These are phyloP conservation scores for Calyptommatus sinebrachiatus DNA, from an alignment of 2,113 vertebrate species.

Conservation along the genomic window DNA sequence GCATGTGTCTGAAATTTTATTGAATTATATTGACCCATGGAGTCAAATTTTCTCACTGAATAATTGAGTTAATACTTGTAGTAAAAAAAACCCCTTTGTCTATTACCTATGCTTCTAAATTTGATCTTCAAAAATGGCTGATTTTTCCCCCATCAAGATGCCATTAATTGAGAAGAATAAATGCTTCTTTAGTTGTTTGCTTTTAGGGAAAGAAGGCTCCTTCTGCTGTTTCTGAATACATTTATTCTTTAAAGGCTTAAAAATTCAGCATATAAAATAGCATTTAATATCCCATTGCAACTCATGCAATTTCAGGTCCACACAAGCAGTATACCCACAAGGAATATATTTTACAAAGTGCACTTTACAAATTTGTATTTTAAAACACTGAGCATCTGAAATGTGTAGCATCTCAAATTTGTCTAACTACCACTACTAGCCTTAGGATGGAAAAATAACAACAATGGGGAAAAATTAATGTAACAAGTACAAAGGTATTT, in stretches of 20 bases:
- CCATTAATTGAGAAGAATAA: constrained; percentile 62
- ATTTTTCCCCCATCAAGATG: constrained; percentile 49
- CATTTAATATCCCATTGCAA: constrained; percentile 39
- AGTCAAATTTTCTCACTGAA: not conserved
- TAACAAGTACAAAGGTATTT: not conserved
- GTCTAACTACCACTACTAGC: not conserved
- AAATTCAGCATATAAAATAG: constrained; percentile 54
- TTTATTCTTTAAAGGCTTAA: constrained; percentile 61
- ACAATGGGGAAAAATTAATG: not conserved
- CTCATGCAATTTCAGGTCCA: constrained; percentile 26
- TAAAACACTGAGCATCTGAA: not conserved
- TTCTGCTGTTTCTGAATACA: constrained; percentile 54
- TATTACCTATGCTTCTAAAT: constrained; percentile 43
- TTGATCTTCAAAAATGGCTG: constrained; percentile 46
- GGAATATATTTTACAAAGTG: not conserved
- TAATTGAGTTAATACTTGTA: constrained; percentile 39
- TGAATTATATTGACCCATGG: not conserved
- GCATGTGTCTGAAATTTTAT: constrained; percentile 4
- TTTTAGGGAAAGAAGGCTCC: constrained; percentile 53
- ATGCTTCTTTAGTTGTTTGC: constrained; percentile 52
- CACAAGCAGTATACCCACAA: not conserved
- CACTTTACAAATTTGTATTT: accelerated
- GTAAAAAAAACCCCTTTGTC: constrained; percentile 21
- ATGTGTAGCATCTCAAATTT: not conserved
- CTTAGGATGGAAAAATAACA: not conserved